Base-by-base conservation (phyloP, 2,797 vertebrate genomes). In the Sandelia bainsii region DNA sequence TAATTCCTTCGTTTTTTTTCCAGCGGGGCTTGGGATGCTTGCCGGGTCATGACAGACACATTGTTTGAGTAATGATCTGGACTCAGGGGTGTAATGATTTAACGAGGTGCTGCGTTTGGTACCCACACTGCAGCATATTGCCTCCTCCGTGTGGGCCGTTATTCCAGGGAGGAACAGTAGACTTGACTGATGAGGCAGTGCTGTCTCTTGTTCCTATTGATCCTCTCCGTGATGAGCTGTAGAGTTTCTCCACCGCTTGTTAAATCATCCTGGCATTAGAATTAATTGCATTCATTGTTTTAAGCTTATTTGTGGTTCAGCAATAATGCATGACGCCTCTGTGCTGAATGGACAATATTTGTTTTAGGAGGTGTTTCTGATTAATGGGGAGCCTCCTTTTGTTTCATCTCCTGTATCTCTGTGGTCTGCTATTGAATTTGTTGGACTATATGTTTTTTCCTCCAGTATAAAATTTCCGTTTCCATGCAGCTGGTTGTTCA, bases 171-270 rank as follows among this genome's bases (percentile, higher is more conserved):
- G 12, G 62, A 64, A 77, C 62, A 10, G 60, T 19, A 68, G 66
- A 54, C 61, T 77, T 77, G 42, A 45, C 17, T 86, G 82, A 85
- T 80, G 42, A 62, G 67, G 51, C 69, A 19, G 53, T 0, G 37
- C 76, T 58, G 75, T 77, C 77, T 79, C 68, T 68, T 69, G 69
- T 56, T 58, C 48, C 42, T 75, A 89, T 89, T 59, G 87, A 90
- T 90, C 65, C 29, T 32, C 54, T n/a, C 23, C 19, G 58, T 58
- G 80, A 75, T 79, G 76, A 80, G 72, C 74, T 77, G 67, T 42
- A 39, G 39, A 51, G 73, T 70, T 75, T 76, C 65, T 67, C 74
- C 80, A 11, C 14, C 37, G 77, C 72, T 77, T 81, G 73, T 84
- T 86, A 83, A 84, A 84, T 5, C 67, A 51, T 54, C 39, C 42